Evolutionary conservation across 2,888 invertebrate species (phyloP), one percentile per base, ranked within the genome.

Genomic region (Agrotis puta): DNA sequence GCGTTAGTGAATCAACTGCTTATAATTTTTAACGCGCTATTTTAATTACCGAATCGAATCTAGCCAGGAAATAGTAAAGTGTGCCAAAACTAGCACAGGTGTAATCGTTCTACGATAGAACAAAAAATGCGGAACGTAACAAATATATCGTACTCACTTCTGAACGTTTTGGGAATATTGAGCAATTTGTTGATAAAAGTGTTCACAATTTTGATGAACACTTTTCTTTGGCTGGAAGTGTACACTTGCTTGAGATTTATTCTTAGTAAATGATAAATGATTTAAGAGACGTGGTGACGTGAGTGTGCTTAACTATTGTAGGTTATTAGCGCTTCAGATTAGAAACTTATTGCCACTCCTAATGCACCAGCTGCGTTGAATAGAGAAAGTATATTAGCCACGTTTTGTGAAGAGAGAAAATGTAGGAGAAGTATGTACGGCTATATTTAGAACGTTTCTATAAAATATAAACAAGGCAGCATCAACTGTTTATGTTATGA

Each of bases 341-440:
- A 81, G 82, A 83, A 83, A 84, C 75, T 71, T 70, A 74, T 79
- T 73, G 62, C 68, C 64, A 73, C 73, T 83, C 33, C 69, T 68
- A 74, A 78, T 76, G 72, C 64, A 70, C 62, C 53, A 56, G 74
- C 58, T 61, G 48, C 39, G 74, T 67, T 66, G 66, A 59, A 77
- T 57, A 64, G 81, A 83, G 82, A 84, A 81, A 82, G 81, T 81
- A 69, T 72, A 83, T 74, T 73, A 77, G 73, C 77, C 20, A 80
- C 64, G 69, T 72, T 75, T 72, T 68, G 67, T 72, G 54, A 78
- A 72, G 72, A 83, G 74, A 74, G 80, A 75, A 81, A 82, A 65
- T 72, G 33, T 56, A 74, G 51, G 48, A 72, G 56, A 47, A 24
- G 33, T 57, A 53, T 77, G 65, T 24, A 61, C 64, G 24, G 65